A percentile compares a stretch with the other conserved stretches of the same genome.
These are phyloP conservation scores for Dicycla oo DNA, from an alignment of 2,888 invertebrate species.

Conservation along the genomic window DNA sequence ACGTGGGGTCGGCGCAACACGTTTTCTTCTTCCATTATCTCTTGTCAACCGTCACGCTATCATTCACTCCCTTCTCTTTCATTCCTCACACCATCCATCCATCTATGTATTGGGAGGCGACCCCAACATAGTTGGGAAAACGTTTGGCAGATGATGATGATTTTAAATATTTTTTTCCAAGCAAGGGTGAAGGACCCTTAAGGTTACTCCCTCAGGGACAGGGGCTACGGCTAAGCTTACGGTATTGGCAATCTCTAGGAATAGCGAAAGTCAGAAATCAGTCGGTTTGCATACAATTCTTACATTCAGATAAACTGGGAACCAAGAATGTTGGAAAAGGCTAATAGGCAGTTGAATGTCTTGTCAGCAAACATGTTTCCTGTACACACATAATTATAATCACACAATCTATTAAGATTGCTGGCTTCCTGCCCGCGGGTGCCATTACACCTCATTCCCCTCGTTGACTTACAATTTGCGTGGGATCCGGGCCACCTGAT, in stretches of 20 bases:
- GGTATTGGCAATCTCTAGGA: conserved; percentile 35
- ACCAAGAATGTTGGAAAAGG: not conserved
- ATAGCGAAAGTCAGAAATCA: conserved; percentile 24
- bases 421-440: conserved; percentile 38
- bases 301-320: not conserved
- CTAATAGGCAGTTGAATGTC: conserved; percentile 3
- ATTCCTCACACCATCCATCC: too few relatives aligned
- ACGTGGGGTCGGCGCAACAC: too few relatives aligned
- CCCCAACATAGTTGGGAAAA: too few relatives aligned
- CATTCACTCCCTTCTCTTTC: too few relatives aligned
- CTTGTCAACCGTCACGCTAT: too few relatives aligned
- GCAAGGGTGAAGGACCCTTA: conserved; percentile 4
- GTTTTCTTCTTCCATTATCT: too few relatives aligned
- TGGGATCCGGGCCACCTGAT: conserved; percentile 47
- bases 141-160: too few relatives aligned
- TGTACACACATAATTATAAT: conserved; percentile 11
- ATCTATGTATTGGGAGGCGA: too few relatives aligned
- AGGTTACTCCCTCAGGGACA: not conserved
- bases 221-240: conserved; percentile 18
- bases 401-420: conserved; percentile 44
- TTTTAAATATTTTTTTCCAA: not conserved
- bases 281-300: conserved; percentile 26
- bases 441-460: conserved; percentile 30
- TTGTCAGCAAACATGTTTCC: conserved; percentile 13
- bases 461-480: conserved; percentile 54